phyloP scores from a whole-genome alignment of 2,797 vertebrate species.

The Pelobates cultripes region DNA sequence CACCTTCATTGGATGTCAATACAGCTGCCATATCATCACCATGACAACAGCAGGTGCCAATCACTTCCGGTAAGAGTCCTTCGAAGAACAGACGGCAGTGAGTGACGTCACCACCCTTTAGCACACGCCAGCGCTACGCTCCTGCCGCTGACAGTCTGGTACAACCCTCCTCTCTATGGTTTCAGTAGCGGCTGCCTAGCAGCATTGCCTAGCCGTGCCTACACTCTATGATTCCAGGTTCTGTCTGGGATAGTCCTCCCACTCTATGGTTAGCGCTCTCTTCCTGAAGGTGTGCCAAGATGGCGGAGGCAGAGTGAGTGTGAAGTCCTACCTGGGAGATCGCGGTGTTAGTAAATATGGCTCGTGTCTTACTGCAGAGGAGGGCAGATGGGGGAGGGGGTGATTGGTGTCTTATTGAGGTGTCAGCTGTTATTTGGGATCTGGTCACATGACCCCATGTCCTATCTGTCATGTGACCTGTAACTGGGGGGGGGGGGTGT shows the following conservation, averaged over 20 bases:
- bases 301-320: conserved; percentile 74
- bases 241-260: neutral
- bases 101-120: neutral
- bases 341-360: neutral
- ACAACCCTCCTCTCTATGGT: too few relatives aligned
- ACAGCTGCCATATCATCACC: neutral
- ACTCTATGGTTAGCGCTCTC: conserved; percentile 54
- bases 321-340: conserved; percentile 35
- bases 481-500: too few relatives aligned
- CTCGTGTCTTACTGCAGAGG: neutral
- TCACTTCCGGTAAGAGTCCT: neutral
- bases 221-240: neutral
- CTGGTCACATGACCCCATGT: too few relatives aligned
- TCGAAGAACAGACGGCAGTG: neutral
- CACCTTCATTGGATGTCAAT: too few relatives aligned
- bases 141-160: too few relatives aligned
- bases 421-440: neutral
- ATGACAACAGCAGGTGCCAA: neutral
- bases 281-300: conserved; percentile 57
- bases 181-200: too few relatives aligned
- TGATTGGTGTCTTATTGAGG: too few relatives aligned
- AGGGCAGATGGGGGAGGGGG: neutral
- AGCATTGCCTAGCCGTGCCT: too few relatives aligned
- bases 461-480: too few relatives aligned
- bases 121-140: neutral